Percentiles rank a stretch among this genome's conserved stretches.
These are phyloP conservation scores for Holocentrus rufus DNA, from an alignment of 2,797 vertebrate genomes.

Conservation along the genomic window DNA sequence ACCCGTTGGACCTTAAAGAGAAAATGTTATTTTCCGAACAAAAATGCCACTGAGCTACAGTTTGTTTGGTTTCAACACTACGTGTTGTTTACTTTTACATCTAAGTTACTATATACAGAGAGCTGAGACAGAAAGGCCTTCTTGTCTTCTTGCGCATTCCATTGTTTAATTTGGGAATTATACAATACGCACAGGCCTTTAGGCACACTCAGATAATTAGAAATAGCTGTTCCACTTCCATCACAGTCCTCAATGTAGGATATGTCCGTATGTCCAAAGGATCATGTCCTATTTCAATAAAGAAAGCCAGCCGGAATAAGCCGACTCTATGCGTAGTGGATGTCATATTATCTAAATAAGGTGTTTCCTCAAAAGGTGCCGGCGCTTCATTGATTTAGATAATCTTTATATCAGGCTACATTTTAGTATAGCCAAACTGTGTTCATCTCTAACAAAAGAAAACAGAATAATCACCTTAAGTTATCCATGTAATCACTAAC, in stretches of 20 bases:
- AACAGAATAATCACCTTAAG: no score
- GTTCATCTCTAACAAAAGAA: no score
- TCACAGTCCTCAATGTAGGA: neutral
- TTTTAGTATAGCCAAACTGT: no score
- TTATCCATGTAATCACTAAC: no score
- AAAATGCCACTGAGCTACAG: neutral
- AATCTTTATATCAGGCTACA: no score
- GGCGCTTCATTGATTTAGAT: neutral
- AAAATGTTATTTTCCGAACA: slow-evolving; percentile 12
- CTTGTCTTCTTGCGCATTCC: neutral
- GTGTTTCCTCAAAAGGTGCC: neutral
- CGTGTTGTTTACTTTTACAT: no score
- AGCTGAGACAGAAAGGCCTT: neutral
- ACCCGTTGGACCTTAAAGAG: slow-evolving; percentile 33
- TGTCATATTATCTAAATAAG: neutral
- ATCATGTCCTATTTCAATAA: neutral
- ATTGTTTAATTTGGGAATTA: neutral
- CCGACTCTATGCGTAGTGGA: neutral
- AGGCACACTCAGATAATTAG: neutral
- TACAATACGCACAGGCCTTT: neutral
- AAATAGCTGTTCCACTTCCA: rapidly evolving
- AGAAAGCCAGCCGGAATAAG: neutral
- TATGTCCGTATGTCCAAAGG: neutral
- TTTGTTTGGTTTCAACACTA: no score
- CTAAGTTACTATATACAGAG: no score